Evolutionary conservation across 2,888 invertebrate genomes (phyloP).

Genomic region (Agrotis clavis): DNA sequence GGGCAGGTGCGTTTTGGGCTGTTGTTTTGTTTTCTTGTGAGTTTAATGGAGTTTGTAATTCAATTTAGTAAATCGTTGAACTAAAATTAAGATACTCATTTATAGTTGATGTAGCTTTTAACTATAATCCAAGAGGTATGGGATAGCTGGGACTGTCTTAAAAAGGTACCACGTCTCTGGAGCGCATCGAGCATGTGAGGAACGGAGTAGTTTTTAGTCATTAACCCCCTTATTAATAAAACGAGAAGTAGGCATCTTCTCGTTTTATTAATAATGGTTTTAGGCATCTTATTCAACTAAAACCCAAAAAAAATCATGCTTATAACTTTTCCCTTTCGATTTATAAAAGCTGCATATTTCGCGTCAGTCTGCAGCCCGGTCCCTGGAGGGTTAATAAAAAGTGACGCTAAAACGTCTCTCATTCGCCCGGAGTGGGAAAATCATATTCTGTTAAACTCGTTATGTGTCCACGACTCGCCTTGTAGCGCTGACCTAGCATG

Average conservation of each 20-base stretch:
- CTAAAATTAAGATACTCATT: too few relatives aligned
- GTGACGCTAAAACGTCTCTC: slow-evolving; percentile 88
- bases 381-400: slow-evolving; percentile 83
- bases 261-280: too few relatives aligned
- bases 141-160: too few relatives aligned
- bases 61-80: too few relatives aligned
- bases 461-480: slow-evolving; percentile 89
- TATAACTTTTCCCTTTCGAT: slow-evolving; percentile 35
- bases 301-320: too few relatives aligned
- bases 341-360: slow-evolving; percentile 75
- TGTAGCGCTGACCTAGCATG: slow-evolving; percentile 88
- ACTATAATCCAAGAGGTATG: background rate
- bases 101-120: background rate
- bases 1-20: slow-evolving; percentile 33
- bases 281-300: too few relatives aligned
- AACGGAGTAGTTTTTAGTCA: too few relatives aligned
- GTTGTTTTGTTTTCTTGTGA: background rate
- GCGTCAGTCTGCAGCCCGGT: slow-evolving; percentile 81
- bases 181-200: too few relatives aligned
- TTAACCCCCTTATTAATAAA: too few relatives aligned
- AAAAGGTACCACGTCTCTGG: too few relatives aligned
- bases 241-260: too few relatives aligned
- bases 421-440: slow-evolving; percentile 82
- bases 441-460: slow-evolving; percentile 91
- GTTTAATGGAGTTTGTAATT: background rate